Evolutionary conservation across 2,888 invertebrate species (phyloP).

Genomic region (Stenodera caucasica): DNA sequence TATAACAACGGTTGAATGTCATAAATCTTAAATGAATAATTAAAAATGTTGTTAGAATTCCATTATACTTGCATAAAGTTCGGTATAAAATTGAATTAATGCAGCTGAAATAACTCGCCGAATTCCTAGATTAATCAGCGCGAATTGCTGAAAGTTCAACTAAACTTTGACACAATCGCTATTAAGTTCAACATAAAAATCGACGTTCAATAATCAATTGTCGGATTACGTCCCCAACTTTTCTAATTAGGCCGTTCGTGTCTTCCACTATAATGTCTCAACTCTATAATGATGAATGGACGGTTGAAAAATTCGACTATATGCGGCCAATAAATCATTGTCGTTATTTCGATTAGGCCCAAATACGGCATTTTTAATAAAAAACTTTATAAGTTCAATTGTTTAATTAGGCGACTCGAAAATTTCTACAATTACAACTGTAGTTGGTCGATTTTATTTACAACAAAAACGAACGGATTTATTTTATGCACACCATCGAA

Average conservation of each 20-base stretch:
- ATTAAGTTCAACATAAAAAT: neutral
- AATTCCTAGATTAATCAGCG: neutral
- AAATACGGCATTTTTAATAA: no score
- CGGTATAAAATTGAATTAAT: neutral
- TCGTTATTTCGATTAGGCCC: neutral
- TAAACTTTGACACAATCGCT: no score
- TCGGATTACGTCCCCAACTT: neutral
- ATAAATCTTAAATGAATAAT: neutral
- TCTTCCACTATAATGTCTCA: neutral
- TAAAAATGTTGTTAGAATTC: neutral
- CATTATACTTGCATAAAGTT: neutral
- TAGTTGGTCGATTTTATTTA: no score
- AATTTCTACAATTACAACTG: no score
- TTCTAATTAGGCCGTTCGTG: conserved; percentile 2
- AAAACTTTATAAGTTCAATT: no score
- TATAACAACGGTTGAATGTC: neutral
- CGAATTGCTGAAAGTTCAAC: neutral
- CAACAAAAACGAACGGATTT: conserved; percentile 15
- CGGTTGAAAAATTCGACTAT: no score
- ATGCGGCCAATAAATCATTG: neutral
- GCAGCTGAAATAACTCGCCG: neutral
- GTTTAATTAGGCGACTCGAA: no score
- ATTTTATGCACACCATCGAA: conserved; percentile 22
- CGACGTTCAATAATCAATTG: conserved; percentile 2
- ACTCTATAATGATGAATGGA: neutral